These are phyloP conservation scores for Anoura caudifer DNA, from an alignment of 2,113 vertebrate genomes.

Conservation along the genomic window DNA sequence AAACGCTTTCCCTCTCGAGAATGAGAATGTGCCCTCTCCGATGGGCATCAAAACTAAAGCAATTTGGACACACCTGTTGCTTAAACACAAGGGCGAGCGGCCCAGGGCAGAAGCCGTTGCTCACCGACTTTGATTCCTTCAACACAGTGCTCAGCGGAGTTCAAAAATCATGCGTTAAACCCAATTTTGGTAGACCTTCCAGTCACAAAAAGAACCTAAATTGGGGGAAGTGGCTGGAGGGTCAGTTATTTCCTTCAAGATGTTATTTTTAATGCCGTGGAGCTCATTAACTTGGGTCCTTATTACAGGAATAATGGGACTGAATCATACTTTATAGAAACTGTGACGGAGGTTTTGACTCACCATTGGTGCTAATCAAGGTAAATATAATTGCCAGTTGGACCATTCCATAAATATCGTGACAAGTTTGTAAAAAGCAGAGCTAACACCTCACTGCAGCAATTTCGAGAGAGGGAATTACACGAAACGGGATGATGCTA, in stretches of 20 bases:
- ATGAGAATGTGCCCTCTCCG: not conserved
- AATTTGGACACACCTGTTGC: not conserved
- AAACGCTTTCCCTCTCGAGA: not conserved
- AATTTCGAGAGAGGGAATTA: conserved; percentile 8
- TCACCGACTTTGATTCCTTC: not conserved
- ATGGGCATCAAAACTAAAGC: not conserved
- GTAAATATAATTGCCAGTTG: conserved; percentile 10
- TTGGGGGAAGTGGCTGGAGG: not conserved
- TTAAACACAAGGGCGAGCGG: not conserved
- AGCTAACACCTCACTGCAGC: not conserved
- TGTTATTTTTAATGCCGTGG: conserved; percentile 54
- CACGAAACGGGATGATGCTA: not conserved
- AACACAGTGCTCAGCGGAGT: not conserved
- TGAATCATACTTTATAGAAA: conserved; percentile 60
- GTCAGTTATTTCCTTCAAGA: conserved; percentile 38
- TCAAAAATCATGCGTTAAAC: not conserved
- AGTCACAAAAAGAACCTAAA: not conserved
- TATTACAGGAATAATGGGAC: conserved; percentile 52
- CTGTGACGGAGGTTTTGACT: conserved; percentile 51
- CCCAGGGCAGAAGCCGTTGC: not conserved
- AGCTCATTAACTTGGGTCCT: conserved; percentile 49
- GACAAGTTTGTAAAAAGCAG: not conserved
- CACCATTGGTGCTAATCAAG: conserved; percentile 48
- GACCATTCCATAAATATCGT: conserved; percentile 7
- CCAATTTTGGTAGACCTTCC: not conserved